Conservation (phyloP, 2,888 invertebrate genomes). For the Oasisia sp. region DNA sequence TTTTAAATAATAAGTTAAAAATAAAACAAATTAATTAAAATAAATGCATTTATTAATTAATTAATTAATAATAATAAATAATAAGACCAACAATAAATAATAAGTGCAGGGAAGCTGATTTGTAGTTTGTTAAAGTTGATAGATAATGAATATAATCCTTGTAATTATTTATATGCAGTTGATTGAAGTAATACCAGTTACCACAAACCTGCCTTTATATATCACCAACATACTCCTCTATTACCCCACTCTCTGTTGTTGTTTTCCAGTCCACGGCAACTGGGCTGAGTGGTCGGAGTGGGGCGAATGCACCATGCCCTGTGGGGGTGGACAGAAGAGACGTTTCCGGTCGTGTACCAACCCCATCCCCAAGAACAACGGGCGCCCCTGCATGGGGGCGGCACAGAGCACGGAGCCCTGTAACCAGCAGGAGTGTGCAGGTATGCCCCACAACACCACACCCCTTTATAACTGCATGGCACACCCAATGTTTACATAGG, state of each 20-base stretch:
- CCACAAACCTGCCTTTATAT: no score
- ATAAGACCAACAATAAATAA: no score
- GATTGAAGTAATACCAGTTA: not conserved
- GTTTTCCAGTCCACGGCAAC: constrained; percentile 55
- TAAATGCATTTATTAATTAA: no score
- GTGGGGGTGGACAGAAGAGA: constrained; percentile 69
- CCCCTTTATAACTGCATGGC: no score
- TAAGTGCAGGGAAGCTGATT: no score
- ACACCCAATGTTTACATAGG: no score
- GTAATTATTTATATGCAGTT: not conserved
- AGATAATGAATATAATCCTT: not conserved
- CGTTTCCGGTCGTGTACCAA: constrained; percentile 69
- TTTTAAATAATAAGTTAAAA: no score
- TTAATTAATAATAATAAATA: no score
- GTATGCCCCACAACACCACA: constrained; percentile 22
- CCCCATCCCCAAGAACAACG: constrained; percentile 63
- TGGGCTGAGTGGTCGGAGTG: constrained; percentile 72
- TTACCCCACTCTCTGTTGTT: not conserved
- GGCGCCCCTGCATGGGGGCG: constrained; percentile 60
- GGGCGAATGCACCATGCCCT: constrained; percentile 70
- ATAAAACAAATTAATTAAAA: no score
- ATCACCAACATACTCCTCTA: not conserved
- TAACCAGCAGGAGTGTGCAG: constrained; percentile 59
- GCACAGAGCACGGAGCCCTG: constrained; percentile 55
- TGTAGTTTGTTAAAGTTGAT: not conserved